A percentile compares a stretch with the other conserved stretches of the same genome.
These are phyloP conservation scores for Amphilophus citrinellus DNA, from an alignment of 2,113 vertebrate species.

Conservation along the genomic window DNA sequence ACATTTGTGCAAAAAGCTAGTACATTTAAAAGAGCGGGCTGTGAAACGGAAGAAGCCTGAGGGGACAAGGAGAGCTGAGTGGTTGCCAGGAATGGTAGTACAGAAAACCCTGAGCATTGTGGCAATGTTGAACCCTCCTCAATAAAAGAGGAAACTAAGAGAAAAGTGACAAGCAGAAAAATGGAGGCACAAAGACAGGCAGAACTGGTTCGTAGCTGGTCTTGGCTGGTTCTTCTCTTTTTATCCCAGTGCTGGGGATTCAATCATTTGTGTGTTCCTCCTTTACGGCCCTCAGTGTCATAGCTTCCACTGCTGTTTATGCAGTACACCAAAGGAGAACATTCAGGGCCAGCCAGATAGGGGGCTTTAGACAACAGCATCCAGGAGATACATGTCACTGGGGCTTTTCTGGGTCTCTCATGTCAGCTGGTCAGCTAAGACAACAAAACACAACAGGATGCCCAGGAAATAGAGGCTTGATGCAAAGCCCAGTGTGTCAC, in stretches of 20 bases:
- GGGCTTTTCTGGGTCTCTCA: constrained; percentile 57
- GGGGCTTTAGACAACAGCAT: constrained; percentile 59
- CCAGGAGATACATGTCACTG: constrained; percentile 75
- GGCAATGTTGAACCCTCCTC: constrained; percentile 69
- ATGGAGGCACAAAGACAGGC: constrained; percentile 69
- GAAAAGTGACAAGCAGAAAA: constrained; percentile 77
- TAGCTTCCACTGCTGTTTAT: constrained; percentile 65
- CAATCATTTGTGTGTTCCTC: constrained; percentile 60
- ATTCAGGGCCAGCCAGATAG: constrained; percentile 66
- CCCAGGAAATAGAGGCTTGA: constrained; percentile 54
- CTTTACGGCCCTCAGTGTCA: constrained; percentile 48
- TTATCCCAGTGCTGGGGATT: constrained; percentile 64
- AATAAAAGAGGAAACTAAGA: constrained; percentile 72
- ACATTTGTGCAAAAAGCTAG: constrained; percentile 54
- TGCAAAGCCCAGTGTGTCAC: constrained; percentile 70
- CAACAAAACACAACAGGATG: constrained; percentile 59
- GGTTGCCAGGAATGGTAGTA: constrained; percentile 65
- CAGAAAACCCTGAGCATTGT: constrained; percentile 69
- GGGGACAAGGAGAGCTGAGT: constrained; percentile 39
- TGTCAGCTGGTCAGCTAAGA: constrained; percentile 64
- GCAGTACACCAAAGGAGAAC: constrained; percentile 70
- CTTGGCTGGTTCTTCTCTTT: constrained; percentile 80
- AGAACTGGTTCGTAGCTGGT: constrained; percentile 83
- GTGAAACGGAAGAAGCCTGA: constrained; percentile 47
- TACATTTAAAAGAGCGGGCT: constrained; percentile 42